Percentiles rank a stretch among this genome's conserved stretches.
These are phyloP conservation scores for silkworm (Bombyx mori) DNA, from an alignment of 1,140 invertebrate genomes.

Conservation along the genomic window ASM3026992v2 NC_085131.1:6826001-6826500, in stretches of 20 bases:
- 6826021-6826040: slow-evolving; percentile 48
- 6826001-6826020: background rate
- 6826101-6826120: slow-evolving; percentile 57
- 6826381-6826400: slow-evolving; percentile 75
- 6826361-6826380: slow-evolving; percentile 40
- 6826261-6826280: background rate
- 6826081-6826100: slow-evolving; percentile 79
- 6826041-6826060: slow-evolving; percentile 78
- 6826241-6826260: background rate
- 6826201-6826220: background rate
- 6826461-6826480: slow-evolving; percentile 62
- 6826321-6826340: too few relatives aligned
- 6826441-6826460: slow-evolving; percentile 73
- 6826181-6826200: background rate
- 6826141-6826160: slow-evolving; percentile 1
- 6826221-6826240: background rate
- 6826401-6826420: slow-evolving; percentile 78
- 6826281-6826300: too few relatives aligned
- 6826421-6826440: slow-evolving; percentile 76
- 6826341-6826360: background rate
- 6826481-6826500: slow-evolving; percentile 46
- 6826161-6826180: background rate
- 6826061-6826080: slow-evolving; percentile 80
- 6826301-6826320: too few relatives aligned
- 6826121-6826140: slow-evolving; percentile 58